Evolutionary conservation across 2,797 vertebrate genomes (phyloP).

Genomic region (Otolemur crassicaudatus): DNA sequence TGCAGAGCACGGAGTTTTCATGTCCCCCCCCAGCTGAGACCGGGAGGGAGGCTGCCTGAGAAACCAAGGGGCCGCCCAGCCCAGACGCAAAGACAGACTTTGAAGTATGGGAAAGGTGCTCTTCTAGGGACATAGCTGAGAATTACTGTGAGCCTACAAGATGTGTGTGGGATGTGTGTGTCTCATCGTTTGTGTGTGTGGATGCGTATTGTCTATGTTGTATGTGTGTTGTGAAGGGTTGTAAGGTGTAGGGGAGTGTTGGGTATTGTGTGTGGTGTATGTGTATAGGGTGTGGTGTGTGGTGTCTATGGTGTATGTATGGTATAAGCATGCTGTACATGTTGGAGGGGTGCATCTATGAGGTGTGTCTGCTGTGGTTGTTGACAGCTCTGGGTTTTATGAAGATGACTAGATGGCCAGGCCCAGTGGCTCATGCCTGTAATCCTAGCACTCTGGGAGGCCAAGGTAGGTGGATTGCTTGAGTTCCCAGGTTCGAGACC

Average conservation of each 20-base stretch:
- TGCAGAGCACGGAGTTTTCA: not conserved
- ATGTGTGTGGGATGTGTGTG: too few relatives aligned
- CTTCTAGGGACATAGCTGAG: not conserved
- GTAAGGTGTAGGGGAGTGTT: not conserved
- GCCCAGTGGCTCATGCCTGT: too few relatives aligned
- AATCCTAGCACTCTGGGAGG: too few relatives aligned
- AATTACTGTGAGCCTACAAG: not conserved
- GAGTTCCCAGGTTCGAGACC: too few relatives aligned
- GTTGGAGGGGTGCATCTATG: not conserved
- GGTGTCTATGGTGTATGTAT: not conserved
- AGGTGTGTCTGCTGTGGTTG: not conserved
- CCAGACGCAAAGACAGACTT: not conserved
- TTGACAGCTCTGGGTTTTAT: not conserved
- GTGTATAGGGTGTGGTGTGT: not conserved
- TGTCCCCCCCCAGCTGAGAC: not conserved
- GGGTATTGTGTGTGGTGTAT: not conserved
- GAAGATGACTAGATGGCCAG: not conserved
- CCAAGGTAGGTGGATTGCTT: too few relatives aligned
- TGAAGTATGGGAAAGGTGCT: not conserved
- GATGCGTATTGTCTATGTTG: not conserved
- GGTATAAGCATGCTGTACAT: not conserved
- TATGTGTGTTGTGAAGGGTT: not conserved
- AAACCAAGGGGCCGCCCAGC: not conserved
- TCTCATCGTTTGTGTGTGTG: not conserved
- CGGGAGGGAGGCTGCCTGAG: not conserved